Evolutionary conservation across 2,113 vertebrate genomes (phyloP).

Genomic region (Bubalus kerabau): DNA sequence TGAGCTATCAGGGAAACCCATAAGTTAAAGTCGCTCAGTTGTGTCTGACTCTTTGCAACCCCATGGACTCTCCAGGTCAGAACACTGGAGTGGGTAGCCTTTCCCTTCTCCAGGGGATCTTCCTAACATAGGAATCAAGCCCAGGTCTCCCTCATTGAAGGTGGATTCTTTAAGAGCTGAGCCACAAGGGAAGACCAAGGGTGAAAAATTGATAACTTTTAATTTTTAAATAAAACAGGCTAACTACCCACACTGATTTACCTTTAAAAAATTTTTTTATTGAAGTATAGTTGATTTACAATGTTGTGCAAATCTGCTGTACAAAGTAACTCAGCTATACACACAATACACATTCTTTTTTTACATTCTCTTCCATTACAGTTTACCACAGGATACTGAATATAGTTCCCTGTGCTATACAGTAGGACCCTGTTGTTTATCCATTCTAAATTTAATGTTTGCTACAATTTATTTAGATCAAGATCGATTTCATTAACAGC

Average conservation of each 20-base stretch:
- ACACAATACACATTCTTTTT: not conserved
- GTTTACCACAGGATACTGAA: not conserved
- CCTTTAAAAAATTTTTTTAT: not conserved
- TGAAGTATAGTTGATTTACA: not conserved
- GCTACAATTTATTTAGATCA: not conserved
- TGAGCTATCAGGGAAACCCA: not conserved
- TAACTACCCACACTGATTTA: not conserved
- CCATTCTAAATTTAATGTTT: not conserved
- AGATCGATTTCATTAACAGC: not conserved
- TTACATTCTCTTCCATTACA: not conserved
- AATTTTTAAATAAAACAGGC: slow-evolving; percentile 15
- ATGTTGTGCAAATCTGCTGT: not conserved
- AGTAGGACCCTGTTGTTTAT: not conserved
- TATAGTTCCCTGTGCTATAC: not conserved
- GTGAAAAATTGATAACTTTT: not conserved
- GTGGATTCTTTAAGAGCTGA: not conserved
- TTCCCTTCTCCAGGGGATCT: not conserved
- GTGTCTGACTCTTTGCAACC: not conserved
- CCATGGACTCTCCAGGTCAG: not conserved
- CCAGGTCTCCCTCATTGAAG: not conserved
- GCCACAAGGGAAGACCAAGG: not conserved
- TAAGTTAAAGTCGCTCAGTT: not conserved
- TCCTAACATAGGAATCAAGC: not conserved
- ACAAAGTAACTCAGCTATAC: not conserved
- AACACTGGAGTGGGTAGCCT: not conserved